Conservation (phyloP, 2,888 invertebrate species). For the Pelosia muscerda region DNA sequence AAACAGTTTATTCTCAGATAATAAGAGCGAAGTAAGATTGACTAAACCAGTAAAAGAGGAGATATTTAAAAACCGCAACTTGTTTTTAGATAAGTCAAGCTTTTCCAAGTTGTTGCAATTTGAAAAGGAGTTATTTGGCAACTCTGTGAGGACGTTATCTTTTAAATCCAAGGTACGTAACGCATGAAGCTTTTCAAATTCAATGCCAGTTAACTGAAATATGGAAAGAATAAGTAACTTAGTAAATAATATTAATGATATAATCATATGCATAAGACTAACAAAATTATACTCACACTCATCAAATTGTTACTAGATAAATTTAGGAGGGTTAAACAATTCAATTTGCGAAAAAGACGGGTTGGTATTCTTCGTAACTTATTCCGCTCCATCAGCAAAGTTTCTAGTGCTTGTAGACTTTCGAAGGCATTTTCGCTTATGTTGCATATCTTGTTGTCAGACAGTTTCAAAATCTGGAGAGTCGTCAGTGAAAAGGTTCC, state of each 20-base stretch:
- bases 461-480: slow-evolving; percentile 89
- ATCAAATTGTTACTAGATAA: slow-evolving; percentile 85
- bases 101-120: slow-evolving; percentile 88
- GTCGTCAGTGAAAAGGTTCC: slow-evolving; percentile 86
- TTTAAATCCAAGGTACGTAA: slow-evolving; percentile 90
- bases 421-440: slow-evolving; percentile 87
- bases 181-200: slow-evolving; percentile 84
- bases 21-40: slow-evolving; percentile 89
- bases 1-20: slow-evolving; percentile 90
- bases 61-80: slow-evolving; percentile 87
- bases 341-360: slow-evolving; percentile 80
- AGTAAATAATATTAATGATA: neutral
- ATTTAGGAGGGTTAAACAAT: slow-evolving; percentile 84
- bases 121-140: slow-evolving; percentile 87
- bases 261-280: neutral
- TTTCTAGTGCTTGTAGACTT: slow-evolving; percentile 82
- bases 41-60: slow-evolving; percentile 88
- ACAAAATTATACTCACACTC: slow-evolving; percentile 68
- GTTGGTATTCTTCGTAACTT: slow-evolving; percentile 80
- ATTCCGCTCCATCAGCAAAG: slow-evolving; percentile 86
- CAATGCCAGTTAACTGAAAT: slow-evolving; percentile 84
- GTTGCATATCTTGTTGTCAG: slow-evolving; percentile 89
- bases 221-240: neutral
- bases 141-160: slow-evolving; percentile 87
- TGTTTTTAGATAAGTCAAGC: slow-evolving; percentile 90